These are phyloP conservation scores for Nothura maculosa DNA, from an alignment of 2,797 vertebrate species.

Conservation along the genomic window DNA sequence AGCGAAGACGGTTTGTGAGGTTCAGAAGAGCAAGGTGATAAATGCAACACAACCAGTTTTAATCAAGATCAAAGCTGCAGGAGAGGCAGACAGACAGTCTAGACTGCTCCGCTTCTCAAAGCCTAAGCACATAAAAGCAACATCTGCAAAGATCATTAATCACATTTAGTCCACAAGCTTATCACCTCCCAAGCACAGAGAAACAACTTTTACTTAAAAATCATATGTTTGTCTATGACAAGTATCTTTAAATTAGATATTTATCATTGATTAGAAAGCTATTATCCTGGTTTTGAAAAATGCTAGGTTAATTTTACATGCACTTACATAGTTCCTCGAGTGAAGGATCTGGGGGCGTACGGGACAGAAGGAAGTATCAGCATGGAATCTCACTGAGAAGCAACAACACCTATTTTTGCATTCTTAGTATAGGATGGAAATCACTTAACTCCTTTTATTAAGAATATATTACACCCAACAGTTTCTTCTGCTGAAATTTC, in stretches of 20 bases:
- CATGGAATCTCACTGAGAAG: not conserved
- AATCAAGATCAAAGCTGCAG: constrained; percentile 88
- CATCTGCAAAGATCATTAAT: constrained; percentile 87
- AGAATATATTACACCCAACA: not conserved
- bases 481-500: not conserved
- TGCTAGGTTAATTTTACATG: not conserved
- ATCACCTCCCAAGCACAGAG: constrained; percentile 67
- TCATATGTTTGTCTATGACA: not conserved
- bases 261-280: constrained; percentile 42
- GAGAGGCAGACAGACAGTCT: constrained; percentile 86
- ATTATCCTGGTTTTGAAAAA: not conserved
- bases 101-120: constrained; percentile 82
- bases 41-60: constrained; percentile 84
- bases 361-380: not conserved
- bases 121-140: constrained; percentile 86
- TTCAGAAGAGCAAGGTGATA: constrained; percentile 81
- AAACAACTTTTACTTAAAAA: constrained; percentile 73
- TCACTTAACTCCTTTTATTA: not conserved
- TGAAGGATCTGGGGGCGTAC: not conserved
- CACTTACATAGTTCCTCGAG: not conserved
- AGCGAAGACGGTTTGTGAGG: constrained; percentile 64
- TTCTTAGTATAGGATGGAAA: not conserved
- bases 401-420: not conserved
- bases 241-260: constrained; percentile 16
- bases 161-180: constrained; percentile 80